Base-by-base conservation (phyloP, 2,797 vertebrate genomes). In the Sebastiscus tertius region DNA sequence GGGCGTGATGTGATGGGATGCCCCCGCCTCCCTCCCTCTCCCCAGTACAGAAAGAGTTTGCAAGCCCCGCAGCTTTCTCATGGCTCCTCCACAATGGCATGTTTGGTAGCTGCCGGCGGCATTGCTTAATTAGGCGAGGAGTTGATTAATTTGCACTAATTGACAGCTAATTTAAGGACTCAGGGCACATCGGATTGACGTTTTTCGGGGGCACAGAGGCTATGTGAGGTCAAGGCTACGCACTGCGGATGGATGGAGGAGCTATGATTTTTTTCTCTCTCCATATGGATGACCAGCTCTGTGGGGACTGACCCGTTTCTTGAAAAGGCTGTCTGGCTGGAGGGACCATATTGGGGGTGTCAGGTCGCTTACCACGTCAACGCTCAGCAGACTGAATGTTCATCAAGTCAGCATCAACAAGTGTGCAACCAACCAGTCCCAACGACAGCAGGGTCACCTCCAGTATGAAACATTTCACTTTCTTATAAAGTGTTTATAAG, bases 111-210 rank as follows among this genome's bases (percentile, higher is more conserved):
- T 97, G 97, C 97, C 95, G 96, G 96, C 93, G 96, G 93, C 96
- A 96, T 97, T 98, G 97, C 97, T 97, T 98, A 99, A 99, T 99
- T 98, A 97, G 97, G 97, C 97, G 95, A 97, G 95, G 94, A 97
- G 96, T 98, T 99, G 98, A 99, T 98, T 98, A 97, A 98, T 98
- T 97, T 97, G 97, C 96, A 95, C 96, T 99, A 99, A 99, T 98
- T 99, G 98, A 99, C 97, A 97, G 98, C 98, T 99, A 99, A 99
- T 99, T 99, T 98, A 95, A 96, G 94, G 95, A 94, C 95, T 93
- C 89, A 86, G 95, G 97, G 95, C 96, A 97, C 97, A 98, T 97
- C 93, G 96, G 97, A 96, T 97, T 97, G 97, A 98, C 96, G 93
- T 96, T 96, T 95, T 96, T 96, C 95, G 93, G 95, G 94, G 94